These are phyloP conservation scores for Grapholita molesta DNA, from an alignment of 1,140 invertebrate genomes.

Conservation along the genomic window DNA sequence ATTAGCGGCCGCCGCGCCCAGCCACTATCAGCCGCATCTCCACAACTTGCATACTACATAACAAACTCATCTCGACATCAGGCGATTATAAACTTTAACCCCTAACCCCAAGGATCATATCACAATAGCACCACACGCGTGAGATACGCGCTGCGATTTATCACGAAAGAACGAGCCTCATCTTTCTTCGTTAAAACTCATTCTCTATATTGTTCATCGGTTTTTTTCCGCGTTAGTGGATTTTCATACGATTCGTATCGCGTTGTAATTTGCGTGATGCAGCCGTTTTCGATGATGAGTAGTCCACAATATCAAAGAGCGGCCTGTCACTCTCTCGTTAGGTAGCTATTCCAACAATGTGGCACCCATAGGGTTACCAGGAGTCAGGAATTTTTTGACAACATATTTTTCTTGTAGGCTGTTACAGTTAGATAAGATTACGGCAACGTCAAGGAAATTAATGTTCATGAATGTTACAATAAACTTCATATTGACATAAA, in stretches of 20 bases:
- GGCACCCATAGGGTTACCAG: slow-evolving; percentile 1
- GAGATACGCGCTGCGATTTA: slow-evolving; percentile 18
- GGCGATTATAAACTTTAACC: slow-evolving; percentile 25
- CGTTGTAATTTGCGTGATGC: slow-evolving; percentile 65
- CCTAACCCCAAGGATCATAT: slow-evolving; percentile 18
- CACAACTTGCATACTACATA: slow-evolving; percentile 37
- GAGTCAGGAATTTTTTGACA: background rate
- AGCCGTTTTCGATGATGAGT: slow-evolving; percentile 62
- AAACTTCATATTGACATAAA: too few species aligned
- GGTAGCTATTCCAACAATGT: slow-evolving; percentile 58
- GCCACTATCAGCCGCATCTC: slow-evolving; percentile 64
- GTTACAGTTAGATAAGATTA: too few species aligned
- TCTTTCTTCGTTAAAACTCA: slow-evolving; percentile 52
- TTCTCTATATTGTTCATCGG: slow-evolving; percentile 40
- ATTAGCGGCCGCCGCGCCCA: slow-evolving; percentile 67
- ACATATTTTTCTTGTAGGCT: background rate
- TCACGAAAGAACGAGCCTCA: slow-evolving; percentile 38
- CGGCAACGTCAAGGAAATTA: too few species aligned
- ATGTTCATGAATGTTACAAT: too few species aligned
- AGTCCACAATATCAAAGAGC: slow-evolving; percentile 27
- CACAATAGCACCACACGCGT: background rate
- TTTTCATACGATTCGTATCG: slow-evolving; percentile 56
- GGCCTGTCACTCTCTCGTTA: slow-evolving; percentile 60
- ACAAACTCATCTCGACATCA: slow-evolving; percentile 18
- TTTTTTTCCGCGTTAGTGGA: slow-evolving; percentile 58